phyloP scores from a whole-genome alignment of 1,140 invertebrate genomes.

The Colletes gigas region DNA sequence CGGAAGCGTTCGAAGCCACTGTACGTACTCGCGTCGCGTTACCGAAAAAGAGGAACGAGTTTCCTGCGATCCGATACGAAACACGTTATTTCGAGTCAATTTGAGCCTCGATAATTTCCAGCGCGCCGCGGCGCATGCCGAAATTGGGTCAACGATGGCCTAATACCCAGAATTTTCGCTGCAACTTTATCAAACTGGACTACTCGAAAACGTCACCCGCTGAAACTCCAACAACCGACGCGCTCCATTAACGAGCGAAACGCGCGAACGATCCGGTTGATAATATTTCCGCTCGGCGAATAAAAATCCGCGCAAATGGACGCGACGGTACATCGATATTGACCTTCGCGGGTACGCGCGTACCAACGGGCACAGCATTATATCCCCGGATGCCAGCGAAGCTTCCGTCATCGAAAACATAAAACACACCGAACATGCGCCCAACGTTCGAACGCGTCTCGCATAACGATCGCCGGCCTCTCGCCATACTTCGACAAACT shows the following conservation, averaged over 20 bases:
- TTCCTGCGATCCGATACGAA: not conserved
- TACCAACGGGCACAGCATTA: not conserved
- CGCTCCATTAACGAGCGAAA: conserved; percentile 16
- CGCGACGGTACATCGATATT: not conserved
- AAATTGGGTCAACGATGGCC: conserved; percentile 37
- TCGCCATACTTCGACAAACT: not conserved
- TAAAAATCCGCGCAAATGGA: not conserved
- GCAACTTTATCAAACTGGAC: conserved; percentile 36
- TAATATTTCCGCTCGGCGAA: not conserved
- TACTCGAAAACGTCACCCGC: conserved; percentile 21
- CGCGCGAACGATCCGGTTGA: conserved; percentile 16
- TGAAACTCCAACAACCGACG: not conserved
- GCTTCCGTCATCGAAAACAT: not conserved
- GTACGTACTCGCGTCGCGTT: not conserved
- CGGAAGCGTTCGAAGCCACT: no score
- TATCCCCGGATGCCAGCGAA: not conserved
- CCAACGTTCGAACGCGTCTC: not conserved
- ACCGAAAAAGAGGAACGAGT: not conserved
- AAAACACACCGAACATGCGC: not conserved
- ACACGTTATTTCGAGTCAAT: conserved; percentile 4
- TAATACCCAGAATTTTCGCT: conserved; percentile 27
- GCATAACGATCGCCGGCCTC: no score
- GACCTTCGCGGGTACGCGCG: conserved; percentile 22
- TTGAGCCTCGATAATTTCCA: conserved; percentile 27
- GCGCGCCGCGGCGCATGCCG: not conserved